Conservation (phyloP, 2,797 vertebrate genomes). For the Pseudochirops corinnae region DNA sequence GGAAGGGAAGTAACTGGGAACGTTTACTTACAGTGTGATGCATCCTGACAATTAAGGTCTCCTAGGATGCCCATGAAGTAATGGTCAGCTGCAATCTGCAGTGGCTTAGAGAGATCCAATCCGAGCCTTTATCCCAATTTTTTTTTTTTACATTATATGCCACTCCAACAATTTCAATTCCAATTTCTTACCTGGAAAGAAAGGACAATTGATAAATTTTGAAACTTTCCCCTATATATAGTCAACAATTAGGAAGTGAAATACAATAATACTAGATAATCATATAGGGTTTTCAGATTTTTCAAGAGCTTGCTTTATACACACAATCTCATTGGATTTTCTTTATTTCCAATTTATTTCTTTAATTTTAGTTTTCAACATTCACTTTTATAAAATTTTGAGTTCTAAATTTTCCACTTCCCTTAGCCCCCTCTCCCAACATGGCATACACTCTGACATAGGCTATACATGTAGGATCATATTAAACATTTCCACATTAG, state of each 20-base stretch:
- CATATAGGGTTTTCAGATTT: not conserved
- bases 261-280: not conserved
- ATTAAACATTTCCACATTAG: no score
- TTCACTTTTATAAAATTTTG: no score
- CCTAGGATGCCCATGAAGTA: not conserved
- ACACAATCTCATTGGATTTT: no score
- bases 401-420: no score
- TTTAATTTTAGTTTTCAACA: no score
- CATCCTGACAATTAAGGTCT: not conserved
- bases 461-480: no score
- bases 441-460: no score
- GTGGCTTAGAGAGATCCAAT: not conserved
- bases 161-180: not conserved
- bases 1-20: not conserved
- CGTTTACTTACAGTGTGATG: not conserved
- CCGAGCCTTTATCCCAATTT: not conserved
- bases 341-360: no score
- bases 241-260: not conserved
- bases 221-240: not conserved
- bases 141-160: not conserved
- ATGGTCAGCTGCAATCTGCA: conserved; percentile 10
- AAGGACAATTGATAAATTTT: not conserved
- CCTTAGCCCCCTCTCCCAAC: no score
- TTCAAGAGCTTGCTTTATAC: not conserved
- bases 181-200: not conserved